A percentile compares a stretch with the other conserved stretches of the same genome.
Evolutionary conservation across 1,140 invertebrate species (phyloP).

Genomic region (Bombus terrestris): DNA sequence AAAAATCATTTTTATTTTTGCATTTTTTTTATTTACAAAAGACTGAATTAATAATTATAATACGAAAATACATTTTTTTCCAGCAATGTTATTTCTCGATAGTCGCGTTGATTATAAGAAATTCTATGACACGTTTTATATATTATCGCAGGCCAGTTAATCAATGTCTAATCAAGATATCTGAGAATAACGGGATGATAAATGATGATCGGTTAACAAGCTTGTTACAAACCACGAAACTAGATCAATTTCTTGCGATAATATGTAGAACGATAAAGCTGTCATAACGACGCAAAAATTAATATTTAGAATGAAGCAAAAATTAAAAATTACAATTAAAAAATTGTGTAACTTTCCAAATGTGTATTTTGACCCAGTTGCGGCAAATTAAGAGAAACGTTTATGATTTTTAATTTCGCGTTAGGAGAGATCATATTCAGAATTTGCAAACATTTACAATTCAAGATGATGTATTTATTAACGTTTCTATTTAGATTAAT

Average conservation of each 20-base stretch:
- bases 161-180: not conserved
- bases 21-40: too few relatives aligned
- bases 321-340: too few relatives aligned
- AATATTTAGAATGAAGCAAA: too few relatives aligned
- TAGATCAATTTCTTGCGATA: not conserved
- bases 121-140: too few relatives aligned
- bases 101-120: too few relatives aligned
- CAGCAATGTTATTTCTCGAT: too few relatives aligned
- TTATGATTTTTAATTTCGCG: not conserved
- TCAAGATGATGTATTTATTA: too few relatives aligned
- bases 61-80: too few relatives aligned
- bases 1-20: too few relatives aligned
- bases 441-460: not conserved
- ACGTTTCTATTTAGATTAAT: too few relatives aligned
- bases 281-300: not conserved
- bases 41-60: too few relatives aligned
- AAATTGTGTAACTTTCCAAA: not conserved
- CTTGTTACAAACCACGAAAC: not conserved
- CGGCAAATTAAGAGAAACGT: not conserved
- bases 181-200: not conserved
- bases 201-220: not conserved
- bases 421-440: not conserved
- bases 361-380: not conserved
- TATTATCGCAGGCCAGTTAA: not conserved
- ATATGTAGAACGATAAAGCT: not conserved